Evolutionary conservation across 2,797 vertebrate species (phyloP).

Genomic region (Ara ararauna): DNA sequence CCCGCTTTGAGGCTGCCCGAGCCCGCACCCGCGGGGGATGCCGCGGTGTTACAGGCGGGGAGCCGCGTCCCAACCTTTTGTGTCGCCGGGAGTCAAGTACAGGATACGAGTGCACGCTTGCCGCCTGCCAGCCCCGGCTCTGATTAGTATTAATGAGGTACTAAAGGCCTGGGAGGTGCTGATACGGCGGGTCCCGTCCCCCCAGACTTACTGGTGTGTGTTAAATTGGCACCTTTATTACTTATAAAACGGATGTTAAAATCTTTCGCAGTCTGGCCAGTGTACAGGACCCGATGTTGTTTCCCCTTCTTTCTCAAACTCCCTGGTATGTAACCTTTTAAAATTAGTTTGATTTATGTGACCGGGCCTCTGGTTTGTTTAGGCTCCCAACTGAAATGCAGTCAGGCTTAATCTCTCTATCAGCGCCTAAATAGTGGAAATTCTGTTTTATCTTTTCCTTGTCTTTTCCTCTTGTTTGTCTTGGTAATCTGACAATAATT

Average conservation of each 20-base stretch:
- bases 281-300: background rate
- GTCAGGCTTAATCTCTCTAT: background rate
- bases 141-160: conserved; percentile 34
- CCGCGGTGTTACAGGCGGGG: background rate
- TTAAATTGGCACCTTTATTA: background rate
- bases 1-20: background rate
- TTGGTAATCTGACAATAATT: conserved; percentile 31
- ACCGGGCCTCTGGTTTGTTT: conserved; percentile 29
- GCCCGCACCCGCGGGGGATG: background rate
- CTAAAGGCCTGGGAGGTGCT: conserved; percentile 9
- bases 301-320: conserved; percentile 43
- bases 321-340: conserved; percentile 27
- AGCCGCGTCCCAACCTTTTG: background rate
- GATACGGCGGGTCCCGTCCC: conserved; percentile 23
- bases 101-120: background rate
- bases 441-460: conserved; percentile 30
- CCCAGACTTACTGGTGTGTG: background rate
- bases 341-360: conserved; percentile 50
- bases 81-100: background rate
- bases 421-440: conserved; percentile 14
- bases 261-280: background rate
- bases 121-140: background rate
- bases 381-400: conserved; percentile 24
- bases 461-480: conserved; percentile 28
- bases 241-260: conserved; percentile 37